Percentiles rank a stretch among this genome's conserved stretches.
Evolutionary conservation across 1,140 invertebrate genomes (phyloP).

Genomic region (Ceratosolen solmsi): DNA sequence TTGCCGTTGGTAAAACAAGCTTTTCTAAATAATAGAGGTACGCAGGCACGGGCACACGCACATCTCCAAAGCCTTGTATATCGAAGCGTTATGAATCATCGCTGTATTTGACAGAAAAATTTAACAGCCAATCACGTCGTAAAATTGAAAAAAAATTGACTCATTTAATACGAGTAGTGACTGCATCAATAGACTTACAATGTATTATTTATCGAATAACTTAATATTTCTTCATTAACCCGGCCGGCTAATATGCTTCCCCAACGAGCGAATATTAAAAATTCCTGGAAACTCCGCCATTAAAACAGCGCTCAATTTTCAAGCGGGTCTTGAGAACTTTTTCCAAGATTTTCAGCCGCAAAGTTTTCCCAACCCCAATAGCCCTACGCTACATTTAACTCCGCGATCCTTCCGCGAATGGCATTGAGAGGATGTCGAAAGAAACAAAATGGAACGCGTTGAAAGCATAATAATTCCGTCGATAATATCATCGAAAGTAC

Average conservation of each 20-base stretch:
- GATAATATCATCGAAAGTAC: not conserved
- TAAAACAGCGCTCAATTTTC: no score
- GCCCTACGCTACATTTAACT: not conserved
- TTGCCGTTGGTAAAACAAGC: not conserved
- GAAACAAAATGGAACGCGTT: not conserved
- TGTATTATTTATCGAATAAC: not conserved
- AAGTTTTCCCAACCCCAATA: not conserved
- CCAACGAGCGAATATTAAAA: no score
- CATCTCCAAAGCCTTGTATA: not conserved
- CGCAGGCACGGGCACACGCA: no score
- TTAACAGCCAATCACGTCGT: not conserved
- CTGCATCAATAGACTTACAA: not conserved
- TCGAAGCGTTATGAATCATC: not conserved
- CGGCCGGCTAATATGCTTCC: no score
- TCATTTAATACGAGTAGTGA: not conserved
- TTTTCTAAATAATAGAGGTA: not conserved
- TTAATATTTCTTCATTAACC: no score
- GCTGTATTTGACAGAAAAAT: not conserved
- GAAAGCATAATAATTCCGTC: not conserved
- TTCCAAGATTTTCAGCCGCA: not conserved
- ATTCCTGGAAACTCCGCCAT: no score
- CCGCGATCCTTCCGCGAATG: not conserved
- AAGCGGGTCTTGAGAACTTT: not conserved
- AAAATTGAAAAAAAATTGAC: not conserved
- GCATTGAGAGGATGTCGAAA: not conserved